Evolutionary conservation across 2,113 vertebrate species (phyloP).

Genomic region (Opisthocomus hoazin): DNA sequence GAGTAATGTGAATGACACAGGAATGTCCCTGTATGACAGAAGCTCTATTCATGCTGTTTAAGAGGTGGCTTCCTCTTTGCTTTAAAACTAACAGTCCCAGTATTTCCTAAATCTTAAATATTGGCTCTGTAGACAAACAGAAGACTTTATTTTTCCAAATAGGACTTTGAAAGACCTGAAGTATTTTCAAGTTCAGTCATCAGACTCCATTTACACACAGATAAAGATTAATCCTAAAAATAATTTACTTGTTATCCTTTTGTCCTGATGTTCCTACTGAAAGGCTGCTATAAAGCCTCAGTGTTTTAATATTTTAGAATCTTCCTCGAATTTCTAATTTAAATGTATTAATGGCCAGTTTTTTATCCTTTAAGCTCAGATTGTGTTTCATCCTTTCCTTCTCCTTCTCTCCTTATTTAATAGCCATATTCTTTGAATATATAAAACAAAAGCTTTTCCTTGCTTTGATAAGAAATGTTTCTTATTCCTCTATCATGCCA

Average conservation of each 20-base stretch:
- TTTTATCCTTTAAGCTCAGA: neutral
- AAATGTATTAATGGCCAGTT: neutral
- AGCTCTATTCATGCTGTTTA: neutral
- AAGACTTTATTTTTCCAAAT: too few species aligned
- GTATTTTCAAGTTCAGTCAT: neutral
- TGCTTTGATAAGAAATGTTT: neutral
- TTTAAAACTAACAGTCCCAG: neutral
- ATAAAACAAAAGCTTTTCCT: neutral
- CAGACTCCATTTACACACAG: neutral
- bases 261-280: neutral
- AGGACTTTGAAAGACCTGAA: neutral
- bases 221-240: neutral
- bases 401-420: neutral
- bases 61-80: neutral
- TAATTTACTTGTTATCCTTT: neutral
- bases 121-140: neutral
- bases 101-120: neutral
- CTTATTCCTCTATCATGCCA: neutral
- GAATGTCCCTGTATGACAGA: neutral
- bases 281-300: neutral
- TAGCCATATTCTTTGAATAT: accelerated
- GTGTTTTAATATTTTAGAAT: neutral
- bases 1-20: neutral
- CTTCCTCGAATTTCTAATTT: neutral
- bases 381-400: neutral